Base-by-base conservation (phyloP, 2,113 vertebrate genomes). In the Neolamprologus longior region DNA sequence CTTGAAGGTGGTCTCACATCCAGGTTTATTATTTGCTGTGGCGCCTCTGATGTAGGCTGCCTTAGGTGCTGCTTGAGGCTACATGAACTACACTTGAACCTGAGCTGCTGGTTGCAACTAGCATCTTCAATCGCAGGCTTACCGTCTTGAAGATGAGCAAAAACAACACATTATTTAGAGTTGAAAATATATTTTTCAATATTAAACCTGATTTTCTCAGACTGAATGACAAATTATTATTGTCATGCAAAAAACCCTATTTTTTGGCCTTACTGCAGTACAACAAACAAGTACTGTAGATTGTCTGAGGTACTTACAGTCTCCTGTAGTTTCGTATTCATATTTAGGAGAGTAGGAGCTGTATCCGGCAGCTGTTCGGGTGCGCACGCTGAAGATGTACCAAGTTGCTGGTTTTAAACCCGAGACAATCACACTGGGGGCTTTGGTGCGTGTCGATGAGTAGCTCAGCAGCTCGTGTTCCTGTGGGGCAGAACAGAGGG, bases 401-500 rank as follows among this genome's bases (percentile, higher is more conserved):
- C 97, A 97, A 93, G 98, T 98, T 84, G 97, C 97, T 80, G 97
- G 97, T 94, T 98, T 98, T 92, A 99, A 97, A 88, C 98, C 98
- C 71, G 97, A 98, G 95, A 99, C 95, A 94, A 99, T 98, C 94
- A 98, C 98, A 93, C 98, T 99, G 93, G 98, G 97, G 89, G 96
- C 97, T 91, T 98, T 99, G 95, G 97, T 98, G 90, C 97, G 97
- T 11, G 98, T 99, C 33, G 98, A 99, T 12, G 98, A 99, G 95
- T 98, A 99, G 95, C 98, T 99, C 93, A 97, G 94, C 95, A 98
- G 98, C 87, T 99, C 98, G 54, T 98, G 97, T 83, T 99, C 98
- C 98, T 99, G 95, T 24, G 87, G 90, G 93, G 42, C 26, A 80
- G 26, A 85, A 21, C 3, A 50, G 8, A 73, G 47, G 17, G 10